These are phyloP conservation scores for Apolygus lucorum DNA, from an alignment of 1,140 invertebrate genomes.

Conservation along the genomic window DNA sequence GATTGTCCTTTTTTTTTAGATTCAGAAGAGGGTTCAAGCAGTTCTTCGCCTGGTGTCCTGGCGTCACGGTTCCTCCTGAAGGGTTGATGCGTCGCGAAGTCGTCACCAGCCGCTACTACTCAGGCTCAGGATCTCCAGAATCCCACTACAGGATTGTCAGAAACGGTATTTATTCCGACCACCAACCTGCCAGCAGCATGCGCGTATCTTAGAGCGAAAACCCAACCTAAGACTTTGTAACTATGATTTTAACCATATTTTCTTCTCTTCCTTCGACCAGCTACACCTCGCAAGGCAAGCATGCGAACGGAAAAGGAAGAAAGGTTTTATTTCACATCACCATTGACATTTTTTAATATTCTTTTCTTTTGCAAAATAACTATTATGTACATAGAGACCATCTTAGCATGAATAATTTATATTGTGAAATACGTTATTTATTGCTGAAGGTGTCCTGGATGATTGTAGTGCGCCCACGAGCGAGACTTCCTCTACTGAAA, in stretches of 20 bases:
- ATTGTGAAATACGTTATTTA: not conserved
- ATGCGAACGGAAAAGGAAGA: not conserved
- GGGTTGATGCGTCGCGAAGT: slow-evolving; percentile 55
- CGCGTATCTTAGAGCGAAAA: too few species aligned
- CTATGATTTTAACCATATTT: too few species aligned
- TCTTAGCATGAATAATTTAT: too few species aligned
- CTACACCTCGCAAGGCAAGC: too few species aligned
- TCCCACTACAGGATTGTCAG: slow-evolving; percentile 54
- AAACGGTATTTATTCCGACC: slow-evolving; percentile 47
- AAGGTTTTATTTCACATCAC: not conserved
- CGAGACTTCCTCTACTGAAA: not conserved
- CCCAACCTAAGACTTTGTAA: too few species aligned
- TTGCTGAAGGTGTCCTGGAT: slow-evolving; percentile 7
- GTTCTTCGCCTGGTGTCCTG: slow-evolving; percentile 74
- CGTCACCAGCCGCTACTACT: slow-evolving; percentile 53
- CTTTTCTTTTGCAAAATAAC: too few species aligned
- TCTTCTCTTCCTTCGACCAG: too few species aligned
- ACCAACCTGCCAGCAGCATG: not conserved
- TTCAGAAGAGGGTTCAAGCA: slow-evolving; percentile 80
- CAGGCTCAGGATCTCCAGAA: slow-evolving; percentile 57
- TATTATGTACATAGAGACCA: too few species aligned
- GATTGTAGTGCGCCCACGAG: not conserved
- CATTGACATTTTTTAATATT: too few species aligned
- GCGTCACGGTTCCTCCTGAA: slow-evolving; percentile 55
- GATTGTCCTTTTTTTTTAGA: slow-evolving; percentile 44